Evolutionary conservation across 1,140 invertebrate species (phyloP).

Genomic region (Alviniconcha marisindica): DNA sequence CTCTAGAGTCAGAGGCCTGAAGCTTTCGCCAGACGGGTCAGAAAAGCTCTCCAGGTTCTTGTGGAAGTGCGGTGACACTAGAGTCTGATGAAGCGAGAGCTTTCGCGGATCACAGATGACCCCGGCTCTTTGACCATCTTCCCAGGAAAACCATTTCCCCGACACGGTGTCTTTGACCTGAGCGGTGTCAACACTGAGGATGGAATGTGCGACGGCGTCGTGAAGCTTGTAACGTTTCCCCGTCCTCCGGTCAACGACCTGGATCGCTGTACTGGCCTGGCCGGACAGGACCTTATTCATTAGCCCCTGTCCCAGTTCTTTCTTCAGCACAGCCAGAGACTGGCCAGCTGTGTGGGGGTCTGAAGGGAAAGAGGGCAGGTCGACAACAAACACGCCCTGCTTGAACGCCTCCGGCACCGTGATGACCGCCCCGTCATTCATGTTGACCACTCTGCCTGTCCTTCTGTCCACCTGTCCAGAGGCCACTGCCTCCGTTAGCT

Average conservation of each 20-base stretch:
- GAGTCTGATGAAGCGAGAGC: constrained; percentile 43
- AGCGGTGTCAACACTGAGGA: constrained; percentile 56
- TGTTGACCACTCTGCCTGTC: constrained; percentile 84
- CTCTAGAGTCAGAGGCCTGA: constrained; percentile 43
- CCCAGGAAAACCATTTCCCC: constrained; percentile 67
- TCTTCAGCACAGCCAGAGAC: constrained; percentile 40
- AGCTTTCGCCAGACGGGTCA: constrained; percentile 34
- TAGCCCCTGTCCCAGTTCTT: constrained; percentile 57
- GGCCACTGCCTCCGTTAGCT: constrained; percentile 61
- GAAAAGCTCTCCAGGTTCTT: constrained; percentile 41
- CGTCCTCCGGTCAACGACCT: constrained; percentile 53
- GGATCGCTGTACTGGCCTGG: constrained; percentile 45
- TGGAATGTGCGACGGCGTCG: constrained; percentile 48
- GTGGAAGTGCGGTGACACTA: constrained; percentile 46
- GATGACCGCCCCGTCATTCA: constrained; percentile 78
- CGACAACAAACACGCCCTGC: constrained; percentile 55
- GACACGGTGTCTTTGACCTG: constrained; percentile 64
- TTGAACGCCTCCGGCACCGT: constrained; percentile 61
- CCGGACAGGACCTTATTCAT: constrained; percentile 45
- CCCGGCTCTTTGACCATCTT: constrained; percentile 59
- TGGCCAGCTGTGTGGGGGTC: background rate
- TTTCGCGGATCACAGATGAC: constrained; percentile 56
- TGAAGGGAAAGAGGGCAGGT: constrained; percentile 27
- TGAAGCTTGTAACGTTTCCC: constrained; percentile 51
- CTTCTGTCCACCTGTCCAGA: constrained; percentile 81